These are phyloP conservation scores for Zingel zingel DNA, from an alignment of 2,113 vertebrate species.

Conservation along the genomic window DNA sequence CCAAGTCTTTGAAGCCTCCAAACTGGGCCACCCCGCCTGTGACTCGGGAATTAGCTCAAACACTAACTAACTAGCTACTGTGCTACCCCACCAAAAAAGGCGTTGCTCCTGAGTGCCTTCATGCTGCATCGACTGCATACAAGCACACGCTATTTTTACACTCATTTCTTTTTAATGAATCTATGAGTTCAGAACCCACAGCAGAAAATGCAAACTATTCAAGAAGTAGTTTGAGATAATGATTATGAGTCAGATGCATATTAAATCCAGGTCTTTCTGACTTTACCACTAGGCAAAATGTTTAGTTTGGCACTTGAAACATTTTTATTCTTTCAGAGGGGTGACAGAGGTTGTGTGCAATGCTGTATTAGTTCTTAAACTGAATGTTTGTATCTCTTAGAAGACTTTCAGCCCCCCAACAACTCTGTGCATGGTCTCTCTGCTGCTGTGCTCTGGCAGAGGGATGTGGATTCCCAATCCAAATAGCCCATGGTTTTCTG, in stretches of 20 bases:
- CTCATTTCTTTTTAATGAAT: constrained; percentile 75
- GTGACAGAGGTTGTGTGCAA: constrained; percentile 48
- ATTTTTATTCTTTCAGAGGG: constrained; percentile 36
- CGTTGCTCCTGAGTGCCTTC: constrained; percentile 69
- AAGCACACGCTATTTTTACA: constrained; percentile 76
- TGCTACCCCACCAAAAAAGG: constrained; percentile 62
- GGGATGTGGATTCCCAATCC: constrained; percentile 40
- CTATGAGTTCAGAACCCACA: constrained; percentile 51
- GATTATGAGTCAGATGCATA: constrained; percentile 57
- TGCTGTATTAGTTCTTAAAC: constrained; percentile 50
- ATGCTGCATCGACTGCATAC: constrained; percentile 51
- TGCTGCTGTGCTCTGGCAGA: constrained; percentile 61
- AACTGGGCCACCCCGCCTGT: constrained; percentile 81
- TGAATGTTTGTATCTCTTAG: constrained; percentile 24
- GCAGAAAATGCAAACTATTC: constrained; percentile 67
- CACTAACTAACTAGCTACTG: constrained; percentile 65
- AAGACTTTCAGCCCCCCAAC: constrained; percentile 34
- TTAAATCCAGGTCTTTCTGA: constrained; percentile 44
- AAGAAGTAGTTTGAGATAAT: constrained; percentile 64
- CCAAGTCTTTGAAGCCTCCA: constrained; percentile 80
- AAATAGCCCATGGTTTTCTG: constrained; percentile 63
- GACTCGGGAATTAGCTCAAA: constrained; percentile 77
- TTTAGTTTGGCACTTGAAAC: constrained; percentile 52
- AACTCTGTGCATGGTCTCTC: constrained; percentile 35
- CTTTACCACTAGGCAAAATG: constrained; percentile 37